Base-by-base conservation (phyloP, 2,888 invertebrate species). In the Tipula confusa region DNA sequence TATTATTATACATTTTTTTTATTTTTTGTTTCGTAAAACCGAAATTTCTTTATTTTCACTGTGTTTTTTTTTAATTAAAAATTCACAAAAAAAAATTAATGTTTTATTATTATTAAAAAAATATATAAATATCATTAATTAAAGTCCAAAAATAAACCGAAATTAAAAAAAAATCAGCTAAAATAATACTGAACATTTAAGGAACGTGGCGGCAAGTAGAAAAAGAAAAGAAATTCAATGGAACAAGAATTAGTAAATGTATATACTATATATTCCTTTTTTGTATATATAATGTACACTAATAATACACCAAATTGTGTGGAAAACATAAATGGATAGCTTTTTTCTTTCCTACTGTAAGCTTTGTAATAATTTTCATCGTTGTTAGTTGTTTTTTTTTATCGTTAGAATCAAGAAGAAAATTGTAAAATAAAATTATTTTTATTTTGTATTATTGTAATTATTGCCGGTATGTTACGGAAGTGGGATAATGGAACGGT, bases 71-170 rank as follows among this genome's bases (percentile, higher is more conserved):
- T 82, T 82, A 82, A 82, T 82, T 82, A 82, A 82, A 82, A 82
- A 82, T 80, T 33, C 82, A 29, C 29, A n/a, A 36, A 82, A 33
- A 29, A 18, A 80, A 80, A 29, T 80, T 80, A 80, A 80, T 80
- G 80, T 80, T 80, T 80, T 80, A 80, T 29, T 80, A 36, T 33
- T 82, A 33, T 33, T 33, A 33, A 33, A 33, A 33, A 29, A 82
- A 82, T 15, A 82, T 36, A 82, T 82, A 82, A 82, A 82, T 82
- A 82, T 82, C 82, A 82, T 82, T 82, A 82, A 82, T 33, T 82
- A 82, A 82, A 82, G 82, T 82, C 82, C 82, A 29, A 82, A 82
- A 81, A n/a, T n/a, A 82, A 82, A 82, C 24, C 24, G 28, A 18
- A 36, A 82, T 81, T 28, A 33, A 33, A 82, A 24, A 24, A 81